Percentiles rank a stretch among this genome's conserved stretches.
Conservation (phyloP, 2,113 vertebrate genomes). For the Haliaeetus leucogaster region DNA sequence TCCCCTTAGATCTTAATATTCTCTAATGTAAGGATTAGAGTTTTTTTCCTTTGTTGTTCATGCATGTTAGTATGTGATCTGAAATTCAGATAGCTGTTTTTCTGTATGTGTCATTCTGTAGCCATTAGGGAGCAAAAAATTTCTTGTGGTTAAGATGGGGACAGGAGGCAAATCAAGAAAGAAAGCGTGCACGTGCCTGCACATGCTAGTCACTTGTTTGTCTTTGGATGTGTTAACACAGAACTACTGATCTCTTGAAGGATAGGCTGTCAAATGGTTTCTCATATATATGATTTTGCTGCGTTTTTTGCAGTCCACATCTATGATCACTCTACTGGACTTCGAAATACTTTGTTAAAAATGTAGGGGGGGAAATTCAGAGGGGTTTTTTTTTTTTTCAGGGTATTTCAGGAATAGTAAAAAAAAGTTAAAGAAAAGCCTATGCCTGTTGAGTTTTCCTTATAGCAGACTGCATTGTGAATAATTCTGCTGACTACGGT, state of each 20-base stretch:
- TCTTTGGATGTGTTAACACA: background rate
- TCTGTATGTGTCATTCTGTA: background rate
- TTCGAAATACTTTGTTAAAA: background rate
- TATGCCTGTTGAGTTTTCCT: background rate
- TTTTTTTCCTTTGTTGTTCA: background rate
- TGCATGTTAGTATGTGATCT: background rate
- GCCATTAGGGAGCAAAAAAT: background rate
- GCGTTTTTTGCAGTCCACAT: background rate
- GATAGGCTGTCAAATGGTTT: background rate
- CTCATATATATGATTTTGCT: background rate
- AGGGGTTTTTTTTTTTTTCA: background rate
- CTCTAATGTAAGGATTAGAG: background rate
- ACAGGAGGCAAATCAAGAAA: background rate
- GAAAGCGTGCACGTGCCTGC: rapidly evolving
- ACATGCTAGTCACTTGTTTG: background rate
- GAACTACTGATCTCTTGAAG: background rate
- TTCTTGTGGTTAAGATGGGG: background rate
- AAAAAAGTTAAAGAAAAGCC: background rate
- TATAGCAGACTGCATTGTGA: background rate
- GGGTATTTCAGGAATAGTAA: background rate
- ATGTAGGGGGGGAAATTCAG: background rate
- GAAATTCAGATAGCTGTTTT: background rate
- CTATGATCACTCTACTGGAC: background rate
- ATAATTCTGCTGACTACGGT: background rate
- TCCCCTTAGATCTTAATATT: background rate